Evolutionary conservation across 2,113 vertebrate species (phyloP), one percentile per base, ranked within the genome.

Genomic region (Hylia prasina): DNA sequence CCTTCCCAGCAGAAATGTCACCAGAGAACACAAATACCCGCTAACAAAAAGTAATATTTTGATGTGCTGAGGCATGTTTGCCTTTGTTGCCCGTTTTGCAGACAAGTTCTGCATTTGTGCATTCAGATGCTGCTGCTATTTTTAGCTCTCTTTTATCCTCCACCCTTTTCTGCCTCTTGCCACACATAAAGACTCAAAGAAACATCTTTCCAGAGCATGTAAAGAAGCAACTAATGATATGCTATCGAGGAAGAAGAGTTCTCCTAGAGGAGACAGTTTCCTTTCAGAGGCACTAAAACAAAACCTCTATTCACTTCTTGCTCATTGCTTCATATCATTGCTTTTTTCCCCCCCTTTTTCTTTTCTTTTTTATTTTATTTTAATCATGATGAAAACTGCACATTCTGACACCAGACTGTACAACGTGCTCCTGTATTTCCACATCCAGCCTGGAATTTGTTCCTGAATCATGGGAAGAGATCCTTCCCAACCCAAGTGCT

Each of bases 151-250:
- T 91, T 92, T 94, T 75, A 89, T 91, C 83, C 47, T 21, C 58
- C 73, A 44, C 58, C 78, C 80, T 75, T 92, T 77, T 89, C 94
- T 95, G 93, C 90, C 64, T 94, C 88, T 78, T 82, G 92, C 91
- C 90, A 48, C 89, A 58, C 63, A 73, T 23, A 92, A 66, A 91
- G 84, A 93, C 39, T 75, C 90, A 92, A 92, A 95, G 88, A 19
- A 92, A 84, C 77, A 82, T 94, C 85, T 94, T 92, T 78, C 76
- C 65, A 15, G 51, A 82, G 86, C 72, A 8, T 75, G 88, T 28
- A 79, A 92, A 95, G 96, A 89, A 92, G 71, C 64, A 87, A 50
- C 66, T 95, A 92, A 95, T 82, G 94, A 95, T 71, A 82, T 40
- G 71, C 80, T 92, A 81, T 89, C 17, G 25, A 94, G 95, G 80